A percentile compares a stretch with the other conserved stretches of the same genome.
Conservation (phyloP, 2,888 invertebrate species). For the Euclidia mi region DNA sequence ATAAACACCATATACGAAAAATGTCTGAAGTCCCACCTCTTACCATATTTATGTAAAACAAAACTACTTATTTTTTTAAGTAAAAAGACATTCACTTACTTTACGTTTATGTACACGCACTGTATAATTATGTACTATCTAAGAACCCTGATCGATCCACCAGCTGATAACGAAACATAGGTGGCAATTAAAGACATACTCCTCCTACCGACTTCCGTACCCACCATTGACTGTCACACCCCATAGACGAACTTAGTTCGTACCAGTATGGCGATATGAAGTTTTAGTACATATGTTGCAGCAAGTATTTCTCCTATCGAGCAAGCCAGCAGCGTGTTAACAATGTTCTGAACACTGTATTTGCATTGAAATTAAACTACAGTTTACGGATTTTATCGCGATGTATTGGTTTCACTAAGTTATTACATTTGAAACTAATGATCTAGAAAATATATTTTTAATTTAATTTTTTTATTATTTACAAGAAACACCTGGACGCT, state of each 20-base stretch:
- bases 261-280: constrained; percentile 7
- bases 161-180: constrained; percentile 1
- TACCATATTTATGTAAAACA: too few species aligned
- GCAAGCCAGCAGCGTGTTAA: constrained; percentile 2
- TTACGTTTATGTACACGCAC: neutral
- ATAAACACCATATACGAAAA: too few species aligned
- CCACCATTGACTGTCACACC: neutral
- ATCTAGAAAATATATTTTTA: too few species aligned
- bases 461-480: too few species aligned
- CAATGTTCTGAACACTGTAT: neutral
- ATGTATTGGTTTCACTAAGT: too few species aligned
- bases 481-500: too few species aligned
- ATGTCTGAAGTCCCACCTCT: too few species aligned
- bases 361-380: too few species aligned
- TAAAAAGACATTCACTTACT: too few species aligned
- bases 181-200: neutral
- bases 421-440: too few species aligned
- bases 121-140: constrained; percentile 2
- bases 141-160: neutral
- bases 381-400: too few species aligned
- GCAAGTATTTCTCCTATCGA: neutral
- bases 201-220: neutral
- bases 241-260: constrained; percentile 4
- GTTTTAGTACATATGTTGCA: neutral
- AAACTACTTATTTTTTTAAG: too few species aligned